Conservation (phyloP, 92 coral and sea anemone genomes). For the Heteractis magnifica region DNA sequence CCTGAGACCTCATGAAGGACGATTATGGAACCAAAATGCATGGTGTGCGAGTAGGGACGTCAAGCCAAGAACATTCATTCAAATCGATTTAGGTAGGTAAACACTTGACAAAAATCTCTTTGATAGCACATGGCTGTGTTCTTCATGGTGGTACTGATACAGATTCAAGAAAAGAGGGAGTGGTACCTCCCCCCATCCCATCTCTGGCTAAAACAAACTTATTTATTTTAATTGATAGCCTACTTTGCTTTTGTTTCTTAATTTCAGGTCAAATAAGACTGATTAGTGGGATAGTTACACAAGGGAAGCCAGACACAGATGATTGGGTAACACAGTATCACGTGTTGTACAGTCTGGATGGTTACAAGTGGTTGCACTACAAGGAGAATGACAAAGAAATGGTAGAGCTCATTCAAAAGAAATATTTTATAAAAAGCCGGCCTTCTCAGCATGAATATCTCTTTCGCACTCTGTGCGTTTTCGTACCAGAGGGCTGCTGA, state of each 20-base stretch:
- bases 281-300: slow-evolving; percentile 80
- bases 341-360: slow-evolving; percentile 69
- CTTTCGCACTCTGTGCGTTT: too few species aligned
- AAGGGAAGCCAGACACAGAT: slow-evolving; percentile 70
- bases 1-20: slow-evolving; percentile 81
- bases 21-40: slow-evolving; percentile 69
- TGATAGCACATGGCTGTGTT: too few species aligned
- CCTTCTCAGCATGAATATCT: background rate
- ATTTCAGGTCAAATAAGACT: slow-evolving; percentile 58
- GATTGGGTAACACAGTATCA: slow-evolving; percentile 80
- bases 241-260: background rate
- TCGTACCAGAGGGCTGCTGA: too few species aligned
- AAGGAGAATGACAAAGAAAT: slow-evolving; percentile 54
- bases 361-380: slow-evolving; percentile 62
- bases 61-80: slow-evolving; percentile 58
- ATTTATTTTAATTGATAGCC: background rate
- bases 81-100: slow-evolving; percentile 74
- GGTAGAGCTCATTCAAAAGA: slow-evolving; percentile 41
- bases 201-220: too few species aligned
- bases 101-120: too few species aligned
- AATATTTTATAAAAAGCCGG: background rate
- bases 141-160: too few species aligned
- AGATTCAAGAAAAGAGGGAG: too few species aligned
- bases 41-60: slow-evolving; percentile 75
- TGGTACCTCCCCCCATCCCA: too few species aligned